These are phyloP conservation scores for Stictocephala bisonia DNA, from an alignment of 2,888 invertebrate genomes.

Conservation along the genomic window DNA sequence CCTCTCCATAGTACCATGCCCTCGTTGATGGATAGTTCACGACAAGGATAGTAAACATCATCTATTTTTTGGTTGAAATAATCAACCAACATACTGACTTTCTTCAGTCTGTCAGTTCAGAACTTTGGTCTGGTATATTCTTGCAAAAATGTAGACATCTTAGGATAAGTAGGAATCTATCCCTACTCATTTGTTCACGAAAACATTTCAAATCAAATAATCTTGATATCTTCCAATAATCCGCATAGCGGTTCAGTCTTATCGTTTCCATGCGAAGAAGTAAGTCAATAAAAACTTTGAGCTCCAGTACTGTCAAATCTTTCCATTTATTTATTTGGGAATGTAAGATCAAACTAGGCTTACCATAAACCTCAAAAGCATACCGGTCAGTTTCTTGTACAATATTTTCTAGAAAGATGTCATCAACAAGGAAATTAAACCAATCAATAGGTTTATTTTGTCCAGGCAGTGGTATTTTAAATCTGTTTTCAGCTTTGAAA, in stretches of 20 bases:
- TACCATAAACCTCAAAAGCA: not conserved
- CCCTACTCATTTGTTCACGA: not conserved
- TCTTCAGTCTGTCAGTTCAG: not conserved
- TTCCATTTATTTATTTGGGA: conserved; percentile 14
- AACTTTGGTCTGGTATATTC: not conserved
- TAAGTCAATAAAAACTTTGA: not conserved
- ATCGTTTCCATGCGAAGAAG: not conserved
- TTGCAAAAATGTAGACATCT: not conserved
- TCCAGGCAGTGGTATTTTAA: not conserved
- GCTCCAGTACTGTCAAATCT: not conserved
- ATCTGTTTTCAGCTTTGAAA: not conserved
- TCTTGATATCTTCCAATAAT: conserved; percentile 14
- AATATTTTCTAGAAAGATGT: not conserved
- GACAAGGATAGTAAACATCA: not conserved
- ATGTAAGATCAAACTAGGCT: not conserved
- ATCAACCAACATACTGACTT: not conserved
- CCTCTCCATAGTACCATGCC: conserved; percentile 5
- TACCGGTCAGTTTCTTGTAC: not conserved
- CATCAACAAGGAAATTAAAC: not conserved
- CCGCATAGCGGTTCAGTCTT: not conserved
- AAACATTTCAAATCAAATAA: not conserved
- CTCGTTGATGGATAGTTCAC: not conserved
- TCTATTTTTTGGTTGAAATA: conserved; percentile 14
- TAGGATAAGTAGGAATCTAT: conserved; percentile 1
- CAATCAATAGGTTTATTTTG: not conserved